Evolutionary conservation across 2,113 vertebrate genomes (phyloP).

Genomic region (Thamnaconus septentrionalis): DNA sequence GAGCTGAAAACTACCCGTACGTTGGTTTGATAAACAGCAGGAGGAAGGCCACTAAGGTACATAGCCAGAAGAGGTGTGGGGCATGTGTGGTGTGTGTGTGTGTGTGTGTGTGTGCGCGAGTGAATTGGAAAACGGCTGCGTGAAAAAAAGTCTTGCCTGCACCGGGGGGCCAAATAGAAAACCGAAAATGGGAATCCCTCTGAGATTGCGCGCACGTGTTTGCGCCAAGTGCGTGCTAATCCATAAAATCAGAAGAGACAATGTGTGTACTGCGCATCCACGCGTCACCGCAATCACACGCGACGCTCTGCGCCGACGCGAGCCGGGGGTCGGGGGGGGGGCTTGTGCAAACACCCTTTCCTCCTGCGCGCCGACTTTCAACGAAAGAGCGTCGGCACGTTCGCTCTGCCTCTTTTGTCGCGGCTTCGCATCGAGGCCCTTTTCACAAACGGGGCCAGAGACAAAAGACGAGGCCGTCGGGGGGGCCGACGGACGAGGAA

Average conservation of each 20-base stretch:
- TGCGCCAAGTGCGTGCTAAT: conserved; percentile 21
- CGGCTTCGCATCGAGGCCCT: conserved; percentile 32
- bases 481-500: conserved; percentile 27
- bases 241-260: conserved; percentile 42
- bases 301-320: conserved; percentile 14
- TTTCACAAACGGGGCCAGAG: conserved; percentile 20
- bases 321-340: no score
- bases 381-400: conserved; percentile 35
- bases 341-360: conserved; percentile 37
- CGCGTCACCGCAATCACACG: conserved; percentile 34
- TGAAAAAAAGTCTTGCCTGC: neutral
- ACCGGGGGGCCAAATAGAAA: conserved; percentile 31
- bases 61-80: conserved; percentile 34
- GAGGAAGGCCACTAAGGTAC: conserved; percentile 51
- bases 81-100: neutral
- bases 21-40: conserved; percentile 76
- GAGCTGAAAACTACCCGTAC: conserved; percentile 77
- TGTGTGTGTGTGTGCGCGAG: conserved; percentile 6
- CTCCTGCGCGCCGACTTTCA: conserved; percentile 30
- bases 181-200: conserved; percentile 40
- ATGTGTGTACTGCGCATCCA: conserved; percentile 44
- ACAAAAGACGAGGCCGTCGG: conserved; percentile 41
- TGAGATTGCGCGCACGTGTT: conserved; percentile 23
- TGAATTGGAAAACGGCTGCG: conserved; percentile 28
- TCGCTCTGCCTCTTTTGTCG: conserved; percentile 23